Base-by-base conservation (phyloP, 2,888 invertebrate species). In the Caenorhabditis virilis region DNA sequence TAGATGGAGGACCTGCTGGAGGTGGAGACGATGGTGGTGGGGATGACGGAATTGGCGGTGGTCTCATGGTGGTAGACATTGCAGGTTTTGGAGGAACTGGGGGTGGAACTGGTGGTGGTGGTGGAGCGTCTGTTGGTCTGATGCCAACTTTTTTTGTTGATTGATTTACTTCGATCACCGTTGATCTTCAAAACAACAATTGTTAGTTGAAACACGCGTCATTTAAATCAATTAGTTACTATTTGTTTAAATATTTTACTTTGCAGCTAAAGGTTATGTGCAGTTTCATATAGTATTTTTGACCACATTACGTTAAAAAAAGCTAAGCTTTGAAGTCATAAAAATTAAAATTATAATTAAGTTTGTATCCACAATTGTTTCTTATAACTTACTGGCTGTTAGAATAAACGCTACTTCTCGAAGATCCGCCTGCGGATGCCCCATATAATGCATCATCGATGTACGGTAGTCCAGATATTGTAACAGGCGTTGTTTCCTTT, bases 21-120 rank as follows among this genome's bases (percentile, higher is more conserved):
- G 67, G 58, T 58, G 61, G 50, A 50, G 54, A 54, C 33, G 61
- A 56, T 18, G 59, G 50, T 5, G 53, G 58, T 20, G 71, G 71
- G 15, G 67, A 58, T 26, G 56, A 39, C 7, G 49, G 48, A 22
- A 54, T 51, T 11, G 55, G 38, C 33, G 65, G 52, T 35, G 51
- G 55, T 16, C 50, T 20, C 16, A 39, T 27, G 22, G 54, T 9
- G 30, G 6, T 30, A 30, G 13, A 13, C 6, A 30, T 30, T 30
- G 6, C 30, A 18, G 58, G 33, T 5, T 51, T 47, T n/a, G 50
- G 53, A 35, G 55, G 62, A 15, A 51, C 53, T n/a, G 33, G 41
- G 11, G 60, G 60, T 57, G 66, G 53, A 25, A 60, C 46, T 23
- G 51, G 15, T 20, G 39, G 16, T 20, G 18, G n/a, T n/a, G n/a